phyloP scores from a whole-genome alignment of 2,113 vertebrate genomes.

The Pionites leucogaster region DNA sequence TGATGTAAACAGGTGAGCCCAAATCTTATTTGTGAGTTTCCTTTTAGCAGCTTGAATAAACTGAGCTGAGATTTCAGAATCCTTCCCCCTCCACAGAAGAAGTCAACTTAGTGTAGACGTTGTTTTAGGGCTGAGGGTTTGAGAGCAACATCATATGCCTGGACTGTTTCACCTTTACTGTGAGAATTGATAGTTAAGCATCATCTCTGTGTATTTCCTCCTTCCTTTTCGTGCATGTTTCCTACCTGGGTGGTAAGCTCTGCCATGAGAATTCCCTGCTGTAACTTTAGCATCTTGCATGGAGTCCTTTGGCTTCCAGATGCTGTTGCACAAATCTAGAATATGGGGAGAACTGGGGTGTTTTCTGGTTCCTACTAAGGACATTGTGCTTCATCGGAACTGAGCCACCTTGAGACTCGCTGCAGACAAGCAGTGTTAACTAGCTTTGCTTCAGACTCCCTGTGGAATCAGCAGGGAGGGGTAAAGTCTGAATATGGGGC shows the following conservation, averaged over 20 bases:
- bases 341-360: not conserved
- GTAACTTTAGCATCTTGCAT: not conserved
- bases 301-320: not conserved
- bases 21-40: not conserved
- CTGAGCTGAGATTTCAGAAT: not conserved
- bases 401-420: not conserved
- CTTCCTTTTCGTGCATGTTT: not conserved
- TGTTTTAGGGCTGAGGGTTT: not conserved
- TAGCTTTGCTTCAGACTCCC: not conserved
- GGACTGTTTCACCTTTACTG: not conserved
- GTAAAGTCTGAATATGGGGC: not conserved
- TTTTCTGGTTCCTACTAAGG: not conserved
- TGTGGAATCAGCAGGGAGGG: not conserved
- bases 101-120: rapidly evolving
- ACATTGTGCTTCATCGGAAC: not conserved
- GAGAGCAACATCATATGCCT: rapidly evolving
- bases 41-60: not conserved
- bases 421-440: not conserved
- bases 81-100: not conserved
- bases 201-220: not conserved
- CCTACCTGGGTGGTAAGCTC: not conserved
- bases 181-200: not conserved
- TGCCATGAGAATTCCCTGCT: not conserved
- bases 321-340: not conserved
- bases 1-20: not conserved